These are phyloP conservation scores for Thunnus albacares DNA, from an alignment of 2,797 vertebrate species.

Conservation along the genomic window DNA sequence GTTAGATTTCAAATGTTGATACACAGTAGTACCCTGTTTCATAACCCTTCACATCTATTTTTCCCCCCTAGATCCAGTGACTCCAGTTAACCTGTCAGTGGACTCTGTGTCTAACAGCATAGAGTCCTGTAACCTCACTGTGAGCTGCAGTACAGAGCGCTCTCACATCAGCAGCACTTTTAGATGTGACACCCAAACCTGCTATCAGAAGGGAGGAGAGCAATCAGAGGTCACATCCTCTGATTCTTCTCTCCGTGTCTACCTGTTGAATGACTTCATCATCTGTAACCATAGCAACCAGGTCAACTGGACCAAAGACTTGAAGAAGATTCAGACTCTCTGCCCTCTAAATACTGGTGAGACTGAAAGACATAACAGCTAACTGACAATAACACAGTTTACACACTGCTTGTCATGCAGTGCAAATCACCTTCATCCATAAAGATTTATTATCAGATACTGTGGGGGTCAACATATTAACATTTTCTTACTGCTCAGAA, in stretches of 20 bases:
- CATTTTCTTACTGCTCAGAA: background rate
- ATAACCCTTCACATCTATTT: background rate
- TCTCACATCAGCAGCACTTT: constrained; percentile 14
- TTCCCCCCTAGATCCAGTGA: constrained; percentile 45
- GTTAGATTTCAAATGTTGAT: no score
- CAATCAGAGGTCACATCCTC: background rate
- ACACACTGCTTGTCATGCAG: background rate
- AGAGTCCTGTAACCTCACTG: constrained; percentile 27
- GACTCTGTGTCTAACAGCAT: rapidly evolving
- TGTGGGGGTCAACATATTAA: no score
- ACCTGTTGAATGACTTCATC: constrained; percentile 2
- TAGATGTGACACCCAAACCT: constrained; percentile 16
- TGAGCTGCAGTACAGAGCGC: constrained; percentile 37
- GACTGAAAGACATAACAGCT: no score
- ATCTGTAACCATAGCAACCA: constrained; percentile 75
- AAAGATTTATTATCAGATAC: no score
- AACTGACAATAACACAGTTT: no score
- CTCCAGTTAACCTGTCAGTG: background rate
- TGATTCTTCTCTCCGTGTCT: background rate
- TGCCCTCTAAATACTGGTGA: constrained; percentile 9
- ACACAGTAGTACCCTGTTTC: no score
- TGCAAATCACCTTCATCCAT: no score
- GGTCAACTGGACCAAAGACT: constrained; percentile 28
- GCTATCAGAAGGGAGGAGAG: constrained; percentile 7
- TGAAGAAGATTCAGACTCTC: rapidly evolving